Base-by-base conservation (phyloP, 2,113 vertebrate genomes). In the Corynorhinus townsendii region DNA sequence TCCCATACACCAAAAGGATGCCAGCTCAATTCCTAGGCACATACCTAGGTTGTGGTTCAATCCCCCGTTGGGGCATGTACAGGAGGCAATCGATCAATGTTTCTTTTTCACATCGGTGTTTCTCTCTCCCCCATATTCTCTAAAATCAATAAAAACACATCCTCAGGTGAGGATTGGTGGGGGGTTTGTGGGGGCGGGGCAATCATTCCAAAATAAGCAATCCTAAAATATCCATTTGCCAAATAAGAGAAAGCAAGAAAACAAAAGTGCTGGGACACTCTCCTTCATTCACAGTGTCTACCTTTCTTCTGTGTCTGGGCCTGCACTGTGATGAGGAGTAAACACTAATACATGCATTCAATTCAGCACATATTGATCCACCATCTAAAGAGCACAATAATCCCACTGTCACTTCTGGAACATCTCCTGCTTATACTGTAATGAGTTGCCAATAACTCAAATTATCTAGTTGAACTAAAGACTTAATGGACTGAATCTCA, bases 361-460 rank as follows among this genome's bases (percentile, higher is more conserved):
- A 3, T 40, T 33, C 0, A 14, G 52, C n/a, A 84, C 83, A 85
- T 72, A 90, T 3, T 40, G n/a, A 73, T n/a, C 72, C n/a, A n/a
- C 19, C 43, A 49, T 16, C 28, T 40, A 72, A 52, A 88, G 28
- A 89, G 20, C 11, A 89, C 54, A 69, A 62, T 28, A 45, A 76
- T 75, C 43, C 52, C 16, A 38, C 12, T 59, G 79, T 89, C 66
- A 28, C 11, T 75, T 76, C 71, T 73, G 38, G 45, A 94, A 54
- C 52, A 40, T 11, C 35, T 83, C 45, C 69, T n/a, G 26, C 22
- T 68, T 62, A 68, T 52, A 85, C 94, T 26, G 33, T 26, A 89
- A 52, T 82, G 64, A 94, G 17, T 47, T 90, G 22, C 62, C 81
- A 95, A 92, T 72, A 85, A 87, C 62, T 96, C 56, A 73, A 49